phyloP scores from a whole-genome alignment of 2,888 invertebrate species.

The Ormyrus pomaceus region DNA sequence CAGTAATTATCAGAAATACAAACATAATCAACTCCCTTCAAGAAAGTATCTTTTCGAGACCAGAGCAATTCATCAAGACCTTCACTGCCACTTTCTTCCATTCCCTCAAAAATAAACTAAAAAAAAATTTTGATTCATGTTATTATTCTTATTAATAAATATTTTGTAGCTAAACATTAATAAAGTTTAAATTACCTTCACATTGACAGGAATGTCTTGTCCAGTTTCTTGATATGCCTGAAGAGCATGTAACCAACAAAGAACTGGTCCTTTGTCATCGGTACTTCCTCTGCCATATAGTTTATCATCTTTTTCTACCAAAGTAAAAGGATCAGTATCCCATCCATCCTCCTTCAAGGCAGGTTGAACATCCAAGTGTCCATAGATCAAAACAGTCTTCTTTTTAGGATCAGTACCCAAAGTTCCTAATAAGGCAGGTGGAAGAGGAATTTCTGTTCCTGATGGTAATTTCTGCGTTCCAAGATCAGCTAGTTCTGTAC shows the following conservation, averaged over 20 bases:
- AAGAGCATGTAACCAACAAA: slow-evolving; percentile 96
- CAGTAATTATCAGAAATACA: slow-evolving; percentile 99
- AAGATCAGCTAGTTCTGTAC: slow-evolving; percentile 84
- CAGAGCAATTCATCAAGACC: slow-evolving; percentile 93
- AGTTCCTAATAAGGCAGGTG: slow-evolving; percentile 89
- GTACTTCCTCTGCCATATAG: slow-evolving; percentile 94
- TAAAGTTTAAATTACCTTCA: slow-evolving; percentile 76
- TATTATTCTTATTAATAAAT: slow-evolving; percentile 12
- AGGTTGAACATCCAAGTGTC: slow-evolving; percentile 99
- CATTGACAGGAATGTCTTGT: slow-evolving; percentile 84
- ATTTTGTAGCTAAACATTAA: slow-evolving; percentile 6
- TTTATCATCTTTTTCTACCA: slow-evolving; percentile 92
- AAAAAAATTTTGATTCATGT: slow-evolving; percentile 51
- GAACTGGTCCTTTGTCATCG: slow-evolving; percentile 96
- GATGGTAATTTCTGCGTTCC: slow-evolving; percentile 86
- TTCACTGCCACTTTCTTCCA: slow-evolving; percentile 98
- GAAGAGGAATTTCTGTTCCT: slow-evolving; percentile 85
- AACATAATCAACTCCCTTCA: slow-evolving; percentile 91
- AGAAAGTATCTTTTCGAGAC: slow-evolving; percentile 85
- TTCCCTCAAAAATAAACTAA: slow-evolving; percentile 95
- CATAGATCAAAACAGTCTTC: slow-evolving; percentile 96
- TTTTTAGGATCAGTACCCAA: slow-evolving; percentile 88
- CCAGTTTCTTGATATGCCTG: slow-evolving; percentile 89
- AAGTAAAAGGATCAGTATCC: slow-evolving; percentile 94
- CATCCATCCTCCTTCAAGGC: slow-evolving; percentile 95